phyloP scores from a whole-genome alignment of 2,797 vertebrate species.

The Bufotes viridis region DNA sequence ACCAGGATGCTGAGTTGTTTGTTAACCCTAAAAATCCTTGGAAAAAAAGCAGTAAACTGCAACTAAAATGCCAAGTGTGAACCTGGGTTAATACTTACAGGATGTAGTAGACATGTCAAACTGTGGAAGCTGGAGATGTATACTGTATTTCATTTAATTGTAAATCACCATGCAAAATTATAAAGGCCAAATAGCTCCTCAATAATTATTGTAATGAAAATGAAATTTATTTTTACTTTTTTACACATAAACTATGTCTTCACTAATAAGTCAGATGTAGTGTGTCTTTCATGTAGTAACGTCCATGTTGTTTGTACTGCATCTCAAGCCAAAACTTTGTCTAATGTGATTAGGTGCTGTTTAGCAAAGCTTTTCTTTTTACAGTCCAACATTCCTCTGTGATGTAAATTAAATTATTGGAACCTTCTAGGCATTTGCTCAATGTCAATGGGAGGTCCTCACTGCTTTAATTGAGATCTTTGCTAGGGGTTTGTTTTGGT shows the following conservation, averaged over 20 bases:
- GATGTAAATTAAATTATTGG: conserved; percentile 73
- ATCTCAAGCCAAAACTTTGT: conserved; percentile 67
- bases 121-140: too few species aligned
- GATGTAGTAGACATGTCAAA: too few species aligned
- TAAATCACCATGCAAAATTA: background rate
- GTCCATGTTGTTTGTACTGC: conserved; percentile 61
- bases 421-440: conserved; percentile 68
- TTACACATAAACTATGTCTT: background rate
- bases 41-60: too few species aligned
- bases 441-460: conserved; percentile 68
- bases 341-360: conserved; percentile 72
- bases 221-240: background rate
- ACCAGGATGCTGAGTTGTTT: too few species aligned
- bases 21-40: too few species aligned
- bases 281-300: conserved; percentile 22
- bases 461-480: background rate
- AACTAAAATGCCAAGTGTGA: too few species aligned
- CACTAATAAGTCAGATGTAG: conserved; percentile 3
- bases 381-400: conserved; percentile 68
- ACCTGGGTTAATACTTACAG: too few species aligned
- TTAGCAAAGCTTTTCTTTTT: conserved; percentile 68
- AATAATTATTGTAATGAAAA: background rate
- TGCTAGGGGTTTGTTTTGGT: conserved; percentile 21
- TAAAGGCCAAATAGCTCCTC: background rate
- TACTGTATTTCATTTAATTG: background rate